phyloP scores from a whole-genome alignment of 2,797 vertebrate genomes.

The Brachyalestes nurse region DNA sequence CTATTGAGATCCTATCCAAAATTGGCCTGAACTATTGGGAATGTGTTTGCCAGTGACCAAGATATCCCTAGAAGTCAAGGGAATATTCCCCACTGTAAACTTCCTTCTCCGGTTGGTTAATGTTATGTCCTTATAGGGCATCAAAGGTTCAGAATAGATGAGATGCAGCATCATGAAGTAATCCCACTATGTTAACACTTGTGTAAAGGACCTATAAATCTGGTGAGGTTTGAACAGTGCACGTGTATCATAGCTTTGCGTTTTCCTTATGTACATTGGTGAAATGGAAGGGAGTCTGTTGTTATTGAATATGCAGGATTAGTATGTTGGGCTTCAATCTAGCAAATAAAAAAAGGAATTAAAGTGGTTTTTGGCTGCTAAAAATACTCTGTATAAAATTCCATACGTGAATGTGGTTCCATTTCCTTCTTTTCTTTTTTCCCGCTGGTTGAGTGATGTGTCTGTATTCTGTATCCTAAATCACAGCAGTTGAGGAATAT shows the following conservation, averaged over 20 bases:
- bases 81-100: constrained; percentile 49
- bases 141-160: constrained; percentile 32
- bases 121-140: constrained; percentile 26
- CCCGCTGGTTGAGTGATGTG: constrained; percentile 14
- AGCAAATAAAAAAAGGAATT: constrained; percentile 17
- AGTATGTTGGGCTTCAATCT: constrained; percentile 3
- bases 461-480: constrained; percentile 53
- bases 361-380: background rate
- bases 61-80: constrained; percentile 50
- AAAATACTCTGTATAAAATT: constrained; percentile 12
- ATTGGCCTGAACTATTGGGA: constrained; percentile 38
- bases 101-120: constrained; percentile 49
- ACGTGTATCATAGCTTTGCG: background rate
- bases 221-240: background rate
- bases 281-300: background rate
- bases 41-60: constrained; percentile 37
- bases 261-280: background rate
- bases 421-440: background rate
- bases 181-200: background rate
- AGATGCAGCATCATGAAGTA: constrained; percentile 18
- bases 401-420: constrained; percentile 56
- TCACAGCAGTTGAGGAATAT: constrained; percentile 28
- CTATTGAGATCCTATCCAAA: constrained; percentile 45
- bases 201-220: background rate
- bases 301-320: constrained; percentile 11